Percentiles rank a stretch among this genome's conserved stretches.
Conservation (phyloP, 2,797 vertebrate species). For the Buphagus erythrorhynchus region DNA sequence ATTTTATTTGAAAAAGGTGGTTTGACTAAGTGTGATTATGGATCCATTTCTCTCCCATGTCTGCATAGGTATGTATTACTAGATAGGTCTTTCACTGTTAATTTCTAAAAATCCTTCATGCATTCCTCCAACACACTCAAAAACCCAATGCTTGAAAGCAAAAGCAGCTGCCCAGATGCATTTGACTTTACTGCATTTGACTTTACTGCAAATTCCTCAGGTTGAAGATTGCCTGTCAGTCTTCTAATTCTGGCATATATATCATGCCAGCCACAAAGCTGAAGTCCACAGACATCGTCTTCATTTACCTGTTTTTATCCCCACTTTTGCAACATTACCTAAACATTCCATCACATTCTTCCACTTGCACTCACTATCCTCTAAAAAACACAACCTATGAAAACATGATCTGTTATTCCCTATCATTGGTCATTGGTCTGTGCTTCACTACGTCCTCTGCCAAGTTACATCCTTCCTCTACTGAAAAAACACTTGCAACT, state of each 20-base stretch:
- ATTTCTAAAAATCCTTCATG: background rate
- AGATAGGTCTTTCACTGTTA: background rate
- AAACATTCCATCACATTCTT: background rate
- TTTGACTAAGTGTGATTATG: background rate
- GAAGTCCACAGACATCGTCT: background rate
- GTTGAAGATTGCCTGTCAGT: background rate
- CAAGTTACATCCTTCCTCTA: background rate
- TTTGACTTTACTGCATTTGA: background rate
- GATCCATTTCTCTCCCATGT: background rate
- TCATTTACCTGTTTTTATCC: background rate
- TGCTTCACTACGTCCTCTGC: background rate
- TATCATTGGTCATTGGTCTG: rapidly evolving
- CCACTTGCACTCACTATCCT: background rate
- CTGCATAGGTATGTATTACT: background rate
- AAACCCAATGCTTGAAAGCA: background rate
- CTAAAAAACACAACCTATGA: background rate
- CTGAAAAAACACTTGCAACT: background rate
- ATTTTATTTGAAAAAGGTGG: background rate
- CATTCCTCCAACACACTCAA: background rate
- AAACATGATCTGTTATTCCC: background rate
- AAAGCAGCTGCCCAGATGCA: background rate
- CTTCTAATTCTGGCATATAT: background rate
- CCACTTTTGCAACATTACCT: background rate
- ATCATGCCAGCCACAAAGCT: background rate
- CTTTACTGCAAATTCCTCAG: background rate